Evolutionary conservation across 2,797 vertebrate species (phyloP), one percentile per base, ranked within the genome.

Genomic region (Megaceryle alcyon): DNA sequence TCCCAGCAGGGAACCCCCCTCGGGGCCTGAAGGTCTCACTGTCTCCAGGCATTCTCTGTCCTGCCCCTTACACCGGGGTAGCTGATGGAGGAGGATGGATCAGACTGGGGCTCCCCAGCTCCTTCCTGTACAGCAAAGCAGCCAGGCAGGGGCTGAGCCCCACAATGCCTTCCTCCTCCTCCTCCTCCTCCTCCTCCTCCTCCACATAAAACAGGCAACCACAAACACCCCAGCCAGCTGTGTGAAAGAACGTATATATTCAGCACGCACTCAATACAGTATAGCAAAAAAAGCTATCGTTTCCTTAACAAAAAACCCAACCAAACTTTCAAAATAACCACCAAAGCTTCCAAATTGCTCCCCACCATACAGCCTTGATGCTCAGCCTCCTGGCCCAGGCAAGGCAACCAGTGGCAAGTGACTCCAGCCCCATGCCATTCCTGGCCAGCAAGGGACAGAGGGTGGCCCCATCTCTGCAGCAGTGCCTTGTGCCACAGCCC

Each of bases 181-280:
- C 49, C 48, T 75, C 33, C 44, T 90, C 59, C 65, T 82, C 49
- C 48, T 75, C 33, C 33, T 48, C 33, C 43, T 90, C 73, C 49
- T 10, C 61, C 75, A 80, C 1, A 3, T 29, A 14, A 79, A 91
- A 91, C 77, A 93, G 88, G 92, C 82, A 92, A 96, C 80, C 92
- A 96, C 95, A 96, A 69, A 94, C 80, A 96, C 63, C 94, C 89
- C 92, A 94, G 85, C 82, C 92, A 92, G 88, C 95, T 86, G 82
- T 90, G 89, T 96, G 80, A 94, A 92, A 94, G 93, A 94, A 85
- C 1, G 41, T 88, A 95, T 96, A 88, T 97, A 97, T 96, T 96
- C 95, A 86, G 96, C 94, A 94, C 79, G 14, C 87, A 84, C 92
- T 94, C 95, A 76, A 9, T 97, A 96, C 95, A 95, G 95, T 29